Base-by-base conservation (phyloP, 2,797 vertebrate species). In the Pipistrellus kuhlii region DNA sequence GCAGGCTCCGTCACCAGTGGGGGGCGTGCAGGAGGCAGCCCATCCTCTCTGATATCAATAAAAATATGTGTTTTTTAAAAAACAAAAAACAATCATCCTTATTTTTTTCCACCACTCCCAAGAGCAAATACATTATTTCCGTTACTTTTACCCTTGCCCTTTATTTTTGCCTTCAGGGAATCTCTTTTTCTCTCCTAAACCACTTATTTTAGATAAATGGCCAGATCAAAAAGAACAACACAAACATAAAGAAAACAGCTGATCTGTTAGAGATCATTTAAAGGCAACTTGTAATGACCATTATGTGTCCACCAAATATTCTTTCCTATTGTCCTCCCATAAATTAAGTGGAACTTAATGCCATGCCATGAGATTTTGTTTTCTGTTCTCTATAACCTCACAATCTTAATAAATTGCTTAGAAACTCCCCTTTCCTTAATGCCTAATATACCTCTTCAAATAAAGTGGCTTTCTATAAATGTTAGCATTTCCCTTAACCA, bases 401-500 rank as follows among this genome's bases (percentile, higher is more conserved):
- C 14, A 38, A 66, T 90, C 55, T 68, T 91, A 92, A 35, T 69
- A 62, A 73, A 77, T 57, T 69, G 69, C 68, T 68, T 32, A 71
- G 38, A 38, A n/a, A 90, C 25, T 38, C 8, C 6, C 23, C 30
- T 66, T 57, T 84, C 25, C 64, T 85, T 55, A 88, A 84, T 59
- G 23, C 41, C 35, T 66, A 88, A 64, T 4, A 78, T 7, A 90
- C 10, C 4, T 71, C 66, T 76, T 32, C 20, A 95, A 88, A 87
- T 32, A 88, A 73, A 46, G 38, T 53, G 23, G 48, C 4, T 62
- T 76, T 94, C 55, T 91, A 30, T 72, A 93, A 94, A 78, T 41
- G 41, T 55, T 68, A 86, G 73, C 41, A 85, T 81, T 90, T 55
- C 32, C 83, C 46, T 83, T 87, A 94, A 53, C 48, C 46, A 87